Evolutionary conservation across 2,797 vertebrate species (phyloP).

Genomic region (Manis pentadactyla): DNA sequence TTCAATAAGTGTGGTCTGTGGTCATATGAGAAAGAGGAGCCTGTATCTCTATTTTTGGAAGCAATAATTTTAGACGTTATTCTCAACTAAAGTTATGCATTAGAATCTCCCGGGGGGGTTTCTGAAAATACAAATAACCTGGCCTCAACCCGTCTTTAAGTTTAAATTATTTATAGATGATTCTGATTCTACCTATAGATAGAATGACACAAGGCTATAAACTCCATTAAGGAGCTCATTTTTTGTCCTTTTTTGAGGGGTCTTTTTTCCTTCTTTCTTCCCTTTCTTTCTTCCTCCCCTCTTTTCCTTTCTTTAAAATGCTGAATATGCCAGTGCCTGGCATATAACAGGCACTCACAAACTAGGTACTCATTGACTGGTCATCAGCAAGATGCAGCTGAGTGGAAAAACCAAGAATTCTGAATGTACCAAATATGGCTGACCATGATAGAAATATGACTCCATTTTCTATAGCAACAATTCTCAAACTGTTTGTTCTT

Average conservation of each 20-base stretch:
- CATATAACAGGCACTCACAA: not conserved
- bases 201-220: not conserved
- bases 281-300: not conserved
- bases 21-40: not conserved
- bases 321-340: not conserved
- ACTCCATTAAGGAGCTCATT: not conserved
- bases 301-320: not conserved
- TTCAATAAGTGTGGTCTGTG: not conserved
- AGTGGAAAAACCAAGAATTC: not conserved
- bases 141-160: not conserved
- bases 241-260: not conserved
- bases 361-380: not conserved
- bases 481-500: conserved; percentile 12
- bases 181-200: not conserved
- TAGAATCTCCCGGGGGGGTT: not conserved
- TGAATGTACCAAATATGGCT: not conserved
- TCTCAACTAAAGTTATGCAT: conserved; percentile 30
- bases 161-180: not conserved
- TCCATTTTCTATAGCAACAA: not conserved
- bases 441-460: not conserved
- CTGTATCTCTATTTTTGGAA: not conserved
- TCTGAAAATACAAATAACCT: not conserved
- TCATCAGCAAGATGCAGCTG: not conserved
- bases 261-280: not conserved
- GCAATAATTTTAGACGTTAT: not conserved